Evolutionary conservation across 1,140 invertebrate genomes (phyloP), one percentile per base, ranked within the genome.

Genomic region (Sesamia nonagrioides): DNA sequence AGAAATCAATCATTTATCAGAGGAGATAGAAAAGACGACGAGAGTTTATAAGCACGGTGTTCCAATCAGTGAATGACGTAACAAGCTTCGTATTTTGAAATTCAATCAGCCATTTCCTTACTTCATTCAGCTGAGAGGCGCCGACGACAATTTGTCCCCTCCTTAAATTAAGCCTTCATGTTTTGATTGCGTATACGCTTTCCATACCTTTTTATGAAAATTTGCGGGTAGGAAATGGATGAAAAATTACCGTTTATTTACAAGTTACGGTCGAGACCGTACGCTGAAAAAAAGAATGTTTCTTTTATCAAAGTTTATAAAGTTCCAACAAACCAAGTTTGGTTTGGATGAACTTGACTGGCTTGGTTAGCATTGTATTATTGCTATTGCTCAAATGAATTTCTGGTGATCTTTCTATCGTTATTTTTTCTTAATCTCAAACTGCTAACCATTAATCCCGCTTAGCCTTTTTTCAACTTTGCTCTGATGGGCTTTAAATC

Each of bases 71-170:
- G 33, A 15, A 54, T 18, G 72, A 75, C 37, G 56, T 61, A 40
- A 75, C 21, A 60, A 75, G 45, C 37, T 17, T 21, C 56, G 63
- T 52, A 80, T 80, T 52, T 71, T 69, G 52, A 63, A 80, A 80
- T 80, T 80, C 73, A 80, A 80, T 80, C 66, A 77, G 50, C 56
- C 27, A 72, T 76, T 76, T 54, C 68, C 68, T 69, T 58, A 63
- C 48, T 61, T 61, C 15, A 15, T 61, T 61, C 15, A 15, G 1
- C 40, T 11, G n/a, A 8, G 50, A 45, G 5, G 40, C 18, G 68
- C 18, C 48, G 8, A n/a, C n/a, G n/a, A n/a, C n/a, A n/a, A 3
- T 52, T 17, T n/a, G 11, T 33, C 1, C 48, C 8, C 18, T 71
- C 3, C 33, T 37, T 71, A 71, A 71, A 71, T 71, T 71, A 71